Percentiles rank a stretch among this genome's conserved stretches.
phyloP scores from a whole-genome alignment of 2,888 invertebrate species.

The Tachina fera region DNA sequence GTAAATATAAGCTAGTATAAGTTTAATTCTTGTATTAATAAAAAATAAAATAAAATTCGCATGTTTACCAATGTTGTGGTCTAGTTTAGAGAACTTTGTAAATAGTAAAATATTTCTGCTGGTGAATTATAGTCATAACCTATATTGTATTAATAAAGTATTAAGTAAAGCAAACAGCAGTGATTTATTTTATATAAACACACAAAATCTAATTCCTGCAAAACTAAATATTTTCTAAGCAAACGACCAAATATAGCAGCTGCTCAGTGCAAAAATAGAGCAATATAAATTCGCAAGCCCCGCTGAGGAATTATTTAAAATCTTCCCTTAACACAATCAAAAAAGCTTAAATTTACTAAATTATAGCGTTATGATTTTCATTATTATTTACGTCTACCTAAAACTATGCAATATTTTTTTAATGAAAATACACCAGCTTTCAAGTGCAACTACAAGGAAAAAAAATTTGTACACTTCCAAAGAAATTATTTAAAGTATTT shows the following conservation, averaged over 20 bases:
- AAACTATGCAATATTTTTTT: no score
- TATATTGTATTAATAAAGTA: no score
- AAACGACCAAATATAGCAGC: neutral
- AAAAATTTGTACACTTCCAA: neutral
- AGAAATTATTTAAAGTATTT: neutral
- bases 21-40: no score
- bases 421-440: neutral
- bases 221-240: slow-evolving; percentile 26
- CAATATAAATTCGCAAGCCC: no score
- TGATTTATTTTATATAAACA: neutral
- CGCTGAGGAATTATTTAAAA: neutral
- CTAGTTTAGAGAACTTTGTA: no score
- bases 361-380: neutral
- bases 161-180: no score
- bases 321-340: neutral
- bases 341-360: neutral
- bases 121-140: no score
- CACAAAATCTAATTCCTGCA: slow-evolving; percentile 6
- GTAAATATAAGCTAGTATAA: no score
- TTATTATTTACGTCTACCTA: no score
- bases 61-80: no score
- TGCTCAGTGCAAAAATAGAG: neutral
- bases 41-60: no score
- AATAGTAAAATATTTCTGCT: no score
- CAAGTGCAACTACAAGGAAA: neutral